A percentile compares a stretch with the other conserved stretches of the same genome.
phyloP scores from a whole-genome alignment of 1,140 invertebrate species.

The Ceratina australensis region DNA sequence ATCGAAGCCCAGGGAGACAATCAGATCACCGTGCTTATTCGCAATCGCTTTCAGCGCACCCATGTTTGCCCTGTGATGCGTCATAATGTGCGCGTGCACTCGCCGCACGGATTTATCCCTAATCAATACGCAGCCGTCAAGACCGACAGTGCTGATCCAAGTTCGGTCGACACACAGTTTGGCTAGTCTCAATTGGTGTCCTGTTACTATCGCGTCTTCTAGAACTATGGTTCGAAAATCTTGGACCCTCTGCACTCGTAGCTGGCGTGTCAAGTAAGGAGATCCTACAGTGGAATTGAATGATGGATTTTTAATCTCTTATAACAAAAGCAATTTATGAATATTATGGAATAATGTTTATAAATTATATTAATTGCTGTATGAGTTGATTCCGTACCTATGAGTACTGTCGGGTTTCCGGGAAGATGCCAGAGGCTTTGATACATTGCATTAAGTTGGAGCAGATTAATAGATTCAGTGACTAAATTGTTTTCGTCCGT shows the following conservation, averaged over 20 bases:
- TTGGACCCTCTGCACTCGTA: constrained; percentile 58
- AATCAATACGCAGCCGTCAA: constrained; percentile 67
- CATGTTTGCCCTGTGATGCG: constrained; percentile 68
- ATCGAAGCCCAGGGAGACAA: constrained; percentile 66
- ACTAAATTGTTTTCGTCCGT: constrained; percentile 15
- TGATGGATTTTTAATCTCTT: constrained; percentile 47
- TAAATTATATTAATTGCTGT: no score
- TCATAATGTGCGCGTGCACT: constrained; percentile 29
- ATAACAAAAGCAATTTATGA: no score
- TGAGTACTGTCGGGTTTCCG: constrained; percentile 16
- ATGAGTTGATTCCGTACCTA: no score
- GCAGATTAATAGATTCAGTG: not conserved
- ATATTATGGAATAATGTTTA: no score
- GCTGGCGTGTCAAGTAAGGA: constrained; percentile 63
- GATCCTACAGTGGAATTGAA: constrained; percentile 64
- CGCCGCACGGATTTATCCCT: constrained; percentile 40
- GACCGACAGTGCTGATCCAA: constrained; percentile 64
- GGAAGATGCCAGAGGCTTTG: constrained; percentile 53
- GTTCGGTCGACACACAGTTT: constrained; percentile 59
- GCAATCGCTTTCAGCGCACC: constrained; percentile 65
- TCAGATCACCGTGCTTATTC: constrained; percentile 50
- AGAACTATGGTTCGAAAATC: constrained; percentile 44
- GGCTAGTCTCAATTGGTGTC: constrained; percentile 64
- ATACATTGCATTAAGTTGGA: constrained; percentile 54
- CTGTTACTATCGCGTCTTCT: constrained; percentile 21